Evolutionary conservation across 64 coral and sea anemone species (phyloP).

Genomic region (Platygyra sinensis): DNA sequence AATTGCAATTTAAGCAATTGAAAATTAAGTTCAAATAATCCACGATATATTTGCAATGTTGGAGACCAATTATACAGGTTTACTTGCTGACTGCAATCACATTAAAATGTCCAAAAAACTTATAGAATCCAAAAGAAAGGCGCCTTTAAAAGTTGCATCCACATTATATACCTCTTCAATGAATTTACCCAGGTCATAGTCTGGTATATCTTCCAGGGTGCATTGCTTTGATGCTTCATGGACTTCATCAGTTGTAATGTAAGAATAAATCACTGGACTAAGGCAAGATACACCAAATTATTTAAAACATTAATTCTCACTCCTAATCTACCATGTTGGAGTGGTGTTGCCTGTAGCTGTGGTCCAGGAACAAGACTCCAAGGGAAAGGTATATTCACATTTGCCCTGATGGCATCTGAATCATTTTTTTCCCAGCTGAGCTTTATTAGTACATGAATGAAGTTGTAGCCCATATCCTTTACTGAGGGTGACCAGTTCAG

Average conservation of each 20-base stretch:
- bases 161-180: conserved; percentile 52
- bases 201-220: conserved; percentile 52
- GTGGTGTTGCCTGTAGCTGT: neutral
- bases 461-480: conserved; percentile 13
- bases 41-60: too few relatives aligned
- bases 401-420: neutral
- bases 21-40: too few relatives aligned
- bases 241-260: conserved; percentile 31
- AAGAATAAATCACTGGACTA: conserved; percentile 40
- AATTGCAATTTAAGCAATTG: too few relatives aligned
- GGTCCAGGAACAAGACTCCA: conserved; percentile 22
- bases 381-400: neutral
- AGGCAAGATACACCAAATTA: conserved; percentile 43
- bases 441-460: conserved; percentile 1
- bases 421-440: conserved; percentile 1
- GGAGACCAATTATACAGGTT: too few relatives aligned
- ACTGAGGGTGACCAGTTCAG: neutral
- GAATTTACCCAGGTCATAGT: conserved; percentile 25
- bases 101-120: too few relatives aligned
- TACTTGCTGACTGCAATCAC: too few relatives aligned
- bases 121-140: neutral
- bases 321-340: neutral
- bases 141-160: neutral
- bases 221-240: conserved; percentile 49
- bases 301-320: too few relatives aligned